Evolutionary conservation across 2,888 invertebrate species (phyloP).

Genomic region (Arge pagana): DNA sequence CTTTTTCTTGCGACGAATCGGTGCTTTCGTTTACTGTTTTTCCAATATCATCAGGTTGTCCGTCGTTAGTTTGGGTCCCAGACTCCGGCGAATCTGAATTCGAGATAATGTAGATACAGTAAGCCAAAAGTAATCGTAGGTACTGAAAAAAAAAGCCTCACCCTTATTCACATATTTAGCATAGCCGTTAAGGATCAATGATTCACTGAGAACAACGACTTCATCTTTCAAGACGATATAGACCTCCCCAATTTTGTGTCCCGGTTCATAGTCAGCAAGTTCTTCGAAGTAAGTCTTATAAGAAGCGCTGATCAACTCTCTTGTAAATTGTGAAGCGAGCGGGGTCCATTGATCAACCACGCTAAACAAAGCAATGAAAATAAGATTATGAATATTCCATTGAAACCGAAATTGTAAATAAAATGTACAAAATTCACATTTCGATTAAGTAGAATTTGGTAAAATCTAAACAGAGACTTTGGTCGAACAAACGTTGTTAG

Average conservation of each 20-base stretch:
- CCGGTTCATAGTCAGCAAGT: constrained; percentile 32
- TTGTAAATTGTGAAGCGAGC: constrained; percentile 37
- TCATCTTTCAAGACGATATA: constrained; percentile 42
- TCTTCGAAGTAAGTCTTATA: constrained; percentile 40
- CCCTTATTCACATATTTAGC: constrained; percentile 40
- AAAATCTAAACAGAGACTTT: too few relatives aligned
- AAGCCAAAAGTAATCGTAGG: too few relatives aligned
- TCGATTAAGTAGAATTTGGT: too few relatives aligned
- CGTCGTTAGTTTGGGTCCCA: too few relatives aligned
- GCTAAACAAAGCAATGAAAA: too few relatives aligned
- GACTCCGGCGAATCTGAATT: too few relatives aligned
- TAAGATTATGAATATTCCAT: neutral
- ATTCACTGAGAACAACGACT: constrained; percentile 39
- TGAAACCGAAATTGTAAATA: too few relatives aligned
- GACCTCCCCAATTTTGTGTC: constrained; percentile 45
- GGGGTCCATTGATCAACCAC: constrained; percentile 42
- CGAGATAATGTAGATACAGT: too few relatives aligned
- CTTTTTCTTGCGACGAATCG: too few relatives aligned
- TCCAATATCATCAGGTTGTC: too few relatives aligned
- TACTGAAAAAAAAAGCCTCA: constrained; percentile 19
- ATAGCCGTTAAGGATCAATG: constrained; percentile 36
- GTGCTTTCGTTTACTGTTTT: too few relatives aligned
- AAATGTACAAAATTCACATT: neutral
- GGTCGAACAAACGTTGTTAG: too few relatives aligned
- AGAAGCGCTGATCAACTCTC: constrained; percentile 37